Conservation (phyloP, 2,797 vertebrate genomes). For the Myotis findleyi region DNA sequence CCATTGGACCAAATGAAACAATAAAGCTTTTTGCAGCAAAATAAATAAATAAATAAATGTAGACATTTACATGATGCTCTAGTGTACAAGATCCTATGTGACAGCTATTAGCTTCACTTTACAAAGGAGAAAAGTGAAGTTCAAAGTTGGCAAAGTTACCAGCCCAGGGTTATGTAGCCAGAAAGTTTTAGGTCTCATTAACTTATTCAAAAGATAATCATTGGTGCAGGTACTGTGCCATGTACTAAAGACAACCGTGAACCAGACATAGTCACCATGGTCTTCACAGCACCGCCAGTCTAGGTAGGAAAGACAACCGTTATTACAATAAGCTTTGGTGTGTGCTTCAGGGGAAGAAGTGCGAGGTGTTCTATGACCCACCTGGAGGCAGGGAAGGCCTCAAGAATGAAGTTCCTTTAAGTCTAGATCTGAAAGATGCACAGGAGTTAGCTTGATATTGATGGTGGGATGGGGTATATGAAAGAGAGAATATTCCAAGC, state of each 20-base stretch:
- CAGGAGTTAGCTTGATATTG: not conserved
- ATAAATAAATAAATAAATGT: not conserved
- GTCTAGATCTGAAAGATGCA: not conserved
- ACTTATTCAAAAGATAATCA: slow-evolving; percentile 5
- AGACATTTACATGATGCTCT: not conserved
- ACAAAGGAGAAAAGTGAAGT: slow-evolving; percentile 1
- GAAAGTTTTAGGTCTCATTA: slow-evolving; percentile 1
- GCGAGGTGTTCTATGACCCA: not conserved
- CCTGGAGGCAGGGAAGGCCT: not conserved
- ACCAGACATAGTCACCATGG: not conserved
- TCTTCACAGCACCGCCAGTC: not conserved
- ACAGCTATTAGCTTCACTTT: slow-evolving; percentile 3
- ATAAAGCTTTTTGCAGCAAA: no score
- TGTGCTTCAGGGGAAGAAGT: not conserved
- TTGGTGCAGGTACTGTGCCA: not conserved
- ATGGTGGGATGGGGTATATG: no score
- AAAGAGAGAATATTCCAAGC: not conserved
- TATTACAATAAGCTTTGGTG: not conserved
- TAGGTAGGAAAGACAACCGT: not conserved
- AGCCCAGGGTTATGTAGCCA: not conserved
- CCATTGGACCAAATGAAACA: no score
- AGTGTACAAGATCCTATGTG: not conserved
- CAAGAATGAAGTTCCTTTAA: not conserved
- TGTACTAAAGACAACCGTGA: not conserved
- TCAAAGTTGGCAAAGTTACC: not conserved